phyloP scores from a whole-genome alignment of 2,888 invertebrate genomes.

The Globia sparganii region DNA sequence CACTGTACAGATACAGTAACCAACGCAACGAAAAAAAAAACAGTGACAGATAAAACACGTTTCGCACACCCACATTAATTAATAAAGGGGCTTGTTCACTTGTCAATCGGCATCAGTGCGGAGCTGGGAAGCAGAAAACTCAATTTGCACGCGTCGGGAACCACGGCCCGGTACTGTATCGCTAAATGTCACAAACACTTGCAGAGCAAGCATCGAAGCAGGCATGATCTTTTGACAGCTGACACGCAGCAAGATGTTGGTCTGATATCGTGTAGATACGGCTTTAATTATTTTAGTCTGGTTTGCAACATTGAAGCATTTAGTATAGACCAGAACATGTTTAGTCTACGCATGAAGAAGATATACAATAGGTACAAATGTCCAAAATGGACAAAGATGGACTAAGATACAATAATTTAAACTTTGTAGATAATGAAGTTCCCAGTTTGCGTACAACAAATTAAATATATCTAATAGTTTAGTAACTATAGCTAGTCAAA shows the following conservation, averaged over 20 bases:
- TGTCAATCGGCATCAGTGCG: constrained; percentile 79
- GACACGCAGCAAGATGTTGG: constrained; percentile 47
- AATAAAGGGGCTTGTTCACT: constrained; percentile 72
- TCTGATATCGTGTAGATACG: constrained; percentile 33
- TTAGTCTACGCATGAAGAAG: background rate
- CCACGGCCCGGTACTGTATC: constrained; percentile 73
- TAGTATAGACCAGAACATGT: background rate
- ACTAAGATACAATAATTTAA: background rate
- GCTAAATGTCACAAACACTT: constrained; percentile 82
- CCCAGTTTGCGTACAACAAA: background rate
- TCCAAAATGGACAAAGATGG: no score
- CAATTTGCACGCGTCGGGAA: constrained; percentile 83
- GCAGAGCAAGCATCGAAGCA: constrained; percentile 63
- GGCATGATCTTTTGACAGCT: constrained; percentile 67
- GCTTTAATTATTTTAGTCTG: constrained; percentile 12
- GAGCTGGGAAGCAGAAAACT: constrained; percentile 81
- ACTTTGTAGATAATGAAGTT: no score
- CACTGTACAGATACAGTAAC: background rate
- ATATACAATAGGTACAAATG: background rate
- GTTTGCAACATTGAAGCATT: background rate
- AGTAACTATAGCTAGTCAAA: background rate
- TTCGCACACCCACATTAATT: constrained; percentile 60
- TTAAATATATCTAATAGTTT: background rate
- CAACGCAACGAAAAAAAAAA: constrained; percentile 25
- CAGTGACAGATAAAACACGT: constrained; percentile 51